These are phyloP conservation scores for Hippopotamus amphibius DNA, from an alignment of 2,113 vertebrate genomes.

Conservation along the genomic window DNA sequence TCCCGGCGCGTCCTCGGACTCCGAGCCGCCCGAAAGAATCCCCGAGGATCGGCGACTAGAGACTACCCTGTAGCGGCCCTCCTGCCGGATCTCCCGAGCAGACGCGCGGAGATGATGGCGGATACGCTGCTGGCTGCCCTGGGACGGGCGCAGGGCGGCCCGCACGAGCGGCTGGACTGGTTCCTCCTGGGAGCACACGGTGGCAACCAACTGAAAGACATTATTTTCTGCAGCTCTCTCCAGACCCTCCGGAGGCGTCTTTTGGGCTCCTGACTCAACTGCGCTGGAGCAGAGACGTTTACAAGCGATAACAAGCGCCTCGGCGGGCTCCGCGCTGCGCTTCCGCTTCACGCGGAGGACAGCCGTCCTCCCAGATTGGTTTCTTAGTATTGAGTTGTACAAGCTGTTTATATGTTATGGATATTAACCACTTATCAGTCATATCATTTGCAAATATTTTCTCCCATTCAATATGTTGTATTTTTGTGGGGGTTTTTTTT, in stretches of 20 bases:
- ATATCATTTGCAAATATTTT: too few relatives aligned
- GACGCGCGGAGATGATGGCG: conserved; percentile 88
- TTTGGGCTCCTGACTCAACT: conserved; percentile 72
- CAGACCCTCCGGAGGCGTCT: conserved; percentile 72
- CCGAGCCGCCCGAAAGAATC: not conserved
- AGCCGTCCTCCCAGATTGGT: rapidly evolving
- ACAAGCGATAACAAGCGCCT: conserved; percentile 93
- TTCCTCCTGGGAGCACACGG: conserved; percentile 93
- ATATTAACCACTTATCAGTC: too few relatives aligned
- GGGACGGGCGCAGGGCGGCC: conserved; percentile 89
- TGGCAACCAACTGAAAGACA: conserved; percentile 95
- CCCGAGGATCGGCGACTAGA: conserved; percentile 87
- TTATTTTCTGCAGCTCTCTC: conserved; percentile 84
- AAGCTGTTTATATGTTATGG: too few relatives aligned
- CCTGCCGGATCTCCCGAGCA: conserved; percentile 87
- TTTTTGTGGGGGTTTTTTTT: too few relatives aligned
- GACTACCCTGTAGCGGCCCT: conserved; percentile 93
- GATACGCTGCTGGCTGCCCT: conserved; percentile 88
- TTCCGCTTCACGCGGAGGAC: conserved; percentile 93
- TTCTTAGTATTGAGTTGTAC: too few relatives aligned
- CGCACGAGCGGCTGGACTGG: conserved; percentile 92
- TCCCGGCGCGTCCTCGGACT: not conserved
- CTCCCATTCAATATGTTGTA: too few relatives aligned
- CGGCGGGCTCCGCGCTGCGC: conserved; percentile 91
- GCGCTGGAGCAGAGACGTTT: conserved; percentile 90